Percentiles rank a stretch among this genome's conserved stretches.
phyloP scores from a whole-genome alignment of 2,113 vertebrate species.

The Pipra filicauda region DNA sequence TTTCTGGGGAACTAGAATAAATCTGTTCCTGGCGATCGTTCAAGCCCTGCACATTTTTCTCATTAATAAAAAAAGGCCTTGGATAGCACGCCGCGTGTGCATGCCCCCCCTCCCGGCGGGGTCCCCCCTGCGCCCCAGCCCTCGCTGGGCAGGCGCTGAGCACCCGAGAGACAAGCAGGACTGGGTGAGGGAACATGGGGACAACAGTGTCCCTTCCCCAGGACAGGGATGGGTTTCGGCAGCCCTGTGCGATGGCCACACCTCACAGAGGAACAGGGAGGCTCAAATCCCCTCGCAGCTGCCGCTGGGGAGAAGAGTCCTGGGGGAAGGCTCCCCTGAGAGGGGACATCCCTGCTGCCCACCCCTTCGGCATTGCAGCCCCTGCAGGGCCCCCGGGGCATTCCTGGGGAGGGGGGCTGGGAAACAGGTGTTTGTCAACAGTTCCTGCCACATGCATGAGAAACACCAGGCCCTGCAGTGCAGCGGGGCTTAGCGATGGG shows the following conservation, averaged over 20 bases:
- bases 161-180: background rate
- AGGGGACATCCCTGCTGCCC: background rate
- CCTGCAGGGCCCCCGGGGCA: background rate
- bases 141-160: background rate
- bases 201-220: background rate
- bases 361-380: accelerated
- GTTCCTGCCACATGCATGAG: background rate
- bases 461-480: background rate
- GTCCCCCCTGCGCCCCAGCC: background rate
- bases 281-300: background rate
- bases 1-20: conserved; percentile 77
- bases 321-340: background rate
- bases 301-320: background rate
- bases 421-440: conserved; percentile 70
- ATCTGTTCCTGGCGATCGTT: conserved; percentile 77
- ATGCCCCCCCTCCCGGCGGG: conserved; percentile 8
- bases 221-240: background rate
- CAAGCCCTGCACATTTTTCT: conserved; percentile 82
- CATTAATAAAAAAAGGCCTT: conserved; percentile 80
- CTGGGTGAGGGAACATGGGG: background rate
- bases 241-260: background rate
- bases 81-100: conserved; percentile 62
- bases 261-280: background rate
- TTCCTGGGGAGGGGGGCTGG: conserved; percentile 35
- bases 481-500: background rate